Base-by-base conservation (phyloP, 2,888 invertebrate genomes). In the Ichneumoninae sp. region DNA sequence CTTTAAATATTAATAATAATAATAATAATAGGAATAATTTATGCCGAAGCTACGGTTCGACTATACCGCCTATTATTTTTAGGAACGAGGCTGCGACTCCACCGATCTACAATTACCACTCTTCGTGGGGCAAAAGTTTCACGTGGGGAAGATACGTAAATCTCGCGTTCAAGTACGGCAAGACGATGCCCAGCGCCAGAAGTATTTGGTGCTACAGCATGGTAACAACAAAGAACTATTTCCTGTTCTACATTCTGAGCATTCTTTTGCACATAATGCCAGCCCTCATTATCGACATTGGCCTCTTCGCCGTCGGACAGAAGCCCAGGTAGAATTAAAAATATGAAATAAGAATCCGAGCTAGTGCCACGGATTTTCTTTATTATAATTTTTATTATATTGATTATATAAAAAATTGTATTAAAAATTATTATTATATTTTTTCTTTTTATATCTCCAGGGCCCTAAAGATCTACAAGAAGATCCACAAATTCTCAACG, bases 251-350 rank as follows among this genome's bases (percentile, higher is more conserved):
- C 22, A 62, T 96, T 50, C 93, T 95, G 82, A 93, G 94, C 82
- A 94, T 95, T 87, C 92, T 96, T 40, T 95, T 95, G 88, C 97
- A 97, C 92, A 94, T 95, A 84, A 88, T 96, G 77, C 96, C 96
- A 0, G 96, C 96, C 0, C 94, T 95, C 86, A 87, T 95, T 5
- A 94, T 95, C 80, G 97, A 97, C 90, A 82, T 94, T 19, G 94
- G 94, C 1, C 94, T 94, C 70, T 91, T 94, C 65, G 77, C 96
- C 10, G 91, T 94, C 19, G 96, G 96, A 52, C 94, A 94, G 87
- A 94, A 95, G 90, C 94, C 95, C 80, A 94, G 94, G 95, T 95
- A 88, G 89, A 90, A 0, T 22, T 1, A 4, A 57, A 57, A 13
- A 26, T 13, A 10, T 26, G 26, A 13, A 10, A 57, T 13, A 57